These are phyloP conservation scores for Corythornis cristatus DNA, from an alignment of 2,113 vertebrate species.

Conservation along the genomic window DNA sequence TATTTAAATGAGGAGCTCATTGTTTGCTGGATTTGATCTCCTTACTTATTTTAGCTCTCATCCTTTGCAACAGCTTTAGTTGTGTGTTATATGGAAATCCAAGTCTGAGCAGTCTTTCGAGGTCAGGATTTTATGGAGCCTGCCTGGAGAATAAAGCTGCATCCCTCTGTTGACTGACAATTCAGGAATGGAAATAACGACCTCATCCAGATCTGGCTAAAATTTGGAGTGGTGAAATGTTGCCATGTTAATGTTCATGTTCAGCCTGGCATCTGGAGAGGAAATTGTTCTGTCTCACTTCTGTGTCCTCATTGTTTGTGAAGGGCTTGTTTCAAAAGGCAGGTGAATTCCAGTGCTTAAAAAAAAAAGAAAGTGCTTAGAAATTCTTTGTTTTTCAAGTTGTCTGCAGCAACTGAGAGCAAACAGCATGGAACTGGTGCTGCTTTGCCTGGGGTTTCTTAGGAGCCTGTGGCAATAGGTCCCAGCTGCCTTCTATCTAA, in stretches of 20 bases:
- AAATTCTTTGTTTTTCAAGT: background rate
- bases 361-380: background rate
- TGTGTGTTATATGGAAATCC: slow-evolving; percentile 1
- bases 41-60: background rate
- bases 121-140: background rate
- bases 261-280: background rate
- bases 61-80: slow-evolving; percentile 18
- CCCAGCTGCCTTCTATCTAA: background rate
- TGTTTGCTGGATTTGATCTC: background rate
- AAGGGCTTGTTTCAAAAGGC: background rate
- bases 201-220: background rate
- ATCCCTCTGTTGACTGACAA: background rate
- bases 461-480: background rate
- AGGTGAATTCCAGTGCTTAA: background rate
- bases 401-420: background rate
- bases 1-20: background rate
- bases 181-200: background rate
- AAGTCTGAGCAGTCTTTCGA: background rate
- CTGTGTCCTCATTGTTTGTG: background rate
- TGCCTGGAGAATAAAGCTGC: background rate
- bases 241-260: background rate
- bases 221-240: background rate
- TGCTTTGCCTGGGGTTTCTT: background rate
- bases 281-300: background rate
- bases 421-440: background rate